Evolutionary conservation across 2,113 vertebrate species (phyloP), one percentile per base, ranked within the genome.

Genomic region (Melanotaenia duboulayi): DNA sequence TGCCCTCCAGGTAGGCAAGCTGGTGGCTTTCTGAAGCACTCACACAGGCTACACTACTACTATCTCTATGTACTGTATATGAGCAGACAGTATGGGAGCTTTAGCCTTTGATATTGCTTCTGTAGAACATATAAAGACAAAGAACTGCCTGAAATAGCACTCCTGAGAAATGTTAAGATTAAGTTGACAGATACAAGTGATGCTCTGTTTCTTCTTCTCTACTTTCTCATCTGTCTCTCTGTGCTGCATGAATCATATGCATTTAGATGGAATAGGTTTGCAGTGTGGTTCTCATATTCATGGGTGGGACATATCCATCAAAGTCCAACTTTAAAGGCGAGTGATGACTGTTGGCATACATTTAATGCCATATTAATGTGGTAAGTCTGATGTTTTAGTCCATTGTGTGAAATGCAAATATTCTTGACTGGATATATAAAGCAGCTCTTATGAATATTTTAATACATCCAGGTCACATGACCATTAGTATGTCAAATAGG

Each of bases 11-110:
- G 63, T 61, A 60, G 59, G 74, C 64, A 67, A 68, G 65, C 49
- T 71, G 60, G 59, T 76, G 85, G 71, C 76, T 74, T 83, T 81
- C 69, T 71, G 50, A 79, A 56, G 59, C 65, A 71, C 58, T 75
- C 48, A 63, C 49, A 22, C 70, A 67, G 52, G 40, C 62, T 13
- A 44, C 14, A 48, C 39, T 32, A 39, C 42, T 72, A 50, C 20
- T 39, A 46, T 54, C 16, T 42, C 28, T 28, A 28, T 28, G 6
- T 23, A 42, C 60, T 63, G 35, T 58, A 70, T 49, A 37, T 10
- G 40, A 49, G 55, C 66, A 76, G 49, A 64, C 37, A 22, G 32
- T 56, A 13, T 71, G 56, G 87, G 78, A 83, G 46, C 67, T 22
- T 6, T 20, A 69, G 20, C 46, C 63, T 87, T 77, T 76, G 71